Evolutionary conservation across 2,888 invertebrate species (phyloP), one percentile per base, ranked within the genome.

Genomic region (Amphipyra berbera): DNA sequence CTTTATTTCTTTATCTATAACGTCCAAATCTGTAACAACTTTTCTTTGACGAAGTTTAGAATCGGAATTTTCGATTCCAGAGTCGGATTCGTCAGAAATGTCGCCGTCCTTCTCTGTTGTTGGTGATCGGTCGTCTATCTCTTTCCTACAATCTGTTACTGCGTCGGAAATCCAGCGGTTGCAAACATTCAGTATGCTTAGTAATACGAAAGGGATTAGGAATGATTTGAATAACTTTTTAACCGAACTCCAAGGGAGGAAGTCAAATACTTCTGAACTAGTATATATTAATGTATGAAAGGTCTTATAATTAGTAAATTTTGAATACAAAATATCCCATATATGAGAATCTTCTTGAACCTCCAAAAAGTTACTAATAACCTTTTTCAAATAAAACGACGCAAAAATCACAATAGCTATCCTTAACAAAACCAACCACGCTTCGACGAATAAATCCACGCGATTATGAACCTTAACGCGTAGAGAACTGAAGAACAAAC

Each of bases 231-330:
- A 81, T 14, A 97, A 83, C 48, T 95, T 95, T 40, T 88, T 83
- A 0, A 96, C 83, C 0, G 96, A 94, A 21, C 89, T 93, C 50
- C 91, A 86, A 0, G 96, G 96, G 46, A 97, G 84, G 82, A 97
- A 97, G 81, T 97, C 97, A 83, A 97, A 98, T 61, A 97, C 97
- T 0, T 95, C 95, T 0, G 97, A 96, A 85, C 97, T 98, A 0
- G 97, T 97, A 80, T 98, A 98, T 2, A 98, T 87, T 82, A 97
- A 87, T 0, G 97, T 97, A 81, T 98, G 97, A 82, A 98, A 98
- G 72, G 95, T 96, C 77, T 95, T 96, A 82, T 95, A 97, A 73
- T 95, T 88, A 0, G 95, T 95, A 55, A 98, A 95, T 85, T 98
- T 98, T 0, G 97, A 95, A 54, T 92, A 92, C 2, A 98, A 88